phyloP scores from a whole-genome alignment of 2,113 vertebrate genomes.

The Charadrius vociferus region DNA sequence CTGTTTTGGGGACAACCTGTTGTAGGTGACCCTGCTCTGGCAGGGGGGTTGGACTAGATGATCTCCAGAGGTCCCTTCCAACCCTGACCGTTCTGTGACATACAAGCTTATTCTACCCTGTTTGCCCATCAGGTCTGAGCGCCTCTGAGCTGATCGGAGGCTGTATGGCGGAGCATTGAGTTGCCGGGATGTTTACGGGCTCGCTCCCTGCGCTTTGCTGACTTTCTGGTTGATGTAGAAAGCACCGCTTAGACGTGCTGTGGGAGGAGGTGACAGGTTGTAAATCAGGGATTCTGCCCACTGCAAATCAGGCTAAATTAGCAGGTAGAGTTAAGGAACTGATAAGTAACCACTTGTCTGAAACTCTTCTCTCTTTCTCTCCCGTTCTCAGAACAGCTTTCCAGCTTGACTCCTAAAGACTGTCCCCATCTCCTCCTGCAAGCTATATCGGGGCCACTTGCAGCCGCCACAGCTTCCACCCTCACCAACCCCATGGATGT shows the following conservation, averaged over 20 bases:
- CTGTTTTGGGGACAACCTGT: not conserved
- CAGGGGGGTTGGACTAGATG: too few relatives aligned
- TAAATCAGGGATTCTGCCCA: not conserved
- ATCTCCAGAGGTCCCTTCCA: too few relatives aligned
- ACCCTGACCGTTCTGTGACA: too few relatives aligned
- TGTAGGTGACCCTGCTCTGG: too few relatives aligned
- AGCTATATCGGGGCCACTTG: slow-evolving; percentile 90
- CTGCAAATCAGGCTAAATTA: not conserved
- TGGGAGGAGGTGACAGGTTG: not conserved
- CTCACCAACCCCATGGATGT: slow-evolving; percentile 99
- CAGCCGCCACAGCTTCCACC: slow-evolving; percentile 91
- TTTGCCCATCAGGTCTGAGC: not conserved
- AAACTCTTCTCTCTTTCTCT: not conserved
- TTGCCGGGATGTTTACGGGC: fast-evolving
- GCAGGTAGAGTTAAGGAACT: not conserved
- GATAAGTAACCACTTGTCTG: not conserved
- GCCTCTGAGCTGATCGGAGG: not conserved
- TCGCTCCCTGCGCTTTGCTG: not conserved
- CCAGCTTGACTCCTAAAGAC: slow-evolving; percentile 84
- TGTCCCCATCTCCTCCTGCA: slow-evolving; percentile 95
- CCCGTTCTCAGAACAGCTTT: slow-evolving; percentile 86
- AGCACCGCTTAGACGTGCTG: not conserved
- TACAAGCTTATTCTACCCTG: not conserved
- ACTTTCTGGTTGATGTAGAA: not conserved
- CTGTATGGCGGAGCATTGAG: not conserved